Conservation (phyloP, 1,140 invertebrate species). For the Calliphora vicina region DNA sequence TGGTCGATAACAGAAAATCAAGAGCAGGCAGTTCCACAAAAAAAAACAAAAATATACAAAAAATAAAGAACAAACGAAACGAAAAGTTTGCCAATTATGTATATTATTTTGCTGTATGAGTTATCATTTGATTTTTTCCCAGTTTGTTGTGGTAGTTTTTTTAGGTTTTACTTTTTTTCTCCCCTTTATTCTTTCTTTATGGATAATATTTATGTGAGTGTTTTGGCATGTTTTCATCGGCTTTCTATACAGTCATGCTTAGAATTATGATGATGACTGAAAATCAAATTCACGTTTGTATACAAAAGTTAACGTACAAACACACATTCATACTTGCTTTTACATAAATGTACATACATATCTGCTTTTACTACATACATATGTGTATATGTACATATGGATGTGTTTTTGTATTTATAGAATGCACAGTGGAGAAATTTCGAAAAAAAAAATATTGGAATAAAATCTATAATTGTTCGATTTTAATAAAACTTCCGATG, state of each 20-base stretch:
- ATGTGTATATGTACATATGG: too few species aligned
- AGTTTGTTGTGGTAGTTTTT: background rate
- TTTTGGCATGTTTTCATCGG: background rate
- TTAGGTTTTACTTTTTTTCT: background rate
- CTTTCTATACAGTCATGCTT: background rate
- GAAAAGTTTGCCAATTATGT: slow-evolving; percentile 5
- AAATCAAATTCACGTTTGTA: background rate
- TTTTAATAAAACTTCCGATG: too few species aligned
- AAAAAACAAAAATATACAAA: background rate
- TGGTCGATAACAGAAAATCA: background rate
- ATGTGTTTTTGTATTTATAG: too few species aligned
- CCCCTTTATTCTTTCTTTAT: background rate
- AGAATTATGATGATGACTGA: background rate
- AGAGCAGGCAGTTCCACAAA: background rate
- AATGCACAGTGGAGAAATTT: too few species aligned
- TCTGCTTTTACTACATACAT: too few species aligned
- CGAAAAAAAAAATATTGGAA: too few species aligned
- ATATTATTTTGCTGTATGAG: background rate
- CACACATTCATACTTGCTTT: too few species aligned
- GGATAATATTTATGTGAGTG: background rate
- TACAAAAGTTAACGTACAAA: background rate
- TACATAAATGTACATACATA: too few species aligned
- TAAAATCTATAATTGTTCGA: too few species aligned
- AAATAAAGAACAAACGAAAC: slow-evolving; percentile 3
- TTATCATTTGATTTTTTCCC: background rate